Evolutionary conservation across 2,888 invertebrate species (phyloP), one percentile per base, ranked within the genome.

Genomic region (Agriopis aurantiaria): DNA sequence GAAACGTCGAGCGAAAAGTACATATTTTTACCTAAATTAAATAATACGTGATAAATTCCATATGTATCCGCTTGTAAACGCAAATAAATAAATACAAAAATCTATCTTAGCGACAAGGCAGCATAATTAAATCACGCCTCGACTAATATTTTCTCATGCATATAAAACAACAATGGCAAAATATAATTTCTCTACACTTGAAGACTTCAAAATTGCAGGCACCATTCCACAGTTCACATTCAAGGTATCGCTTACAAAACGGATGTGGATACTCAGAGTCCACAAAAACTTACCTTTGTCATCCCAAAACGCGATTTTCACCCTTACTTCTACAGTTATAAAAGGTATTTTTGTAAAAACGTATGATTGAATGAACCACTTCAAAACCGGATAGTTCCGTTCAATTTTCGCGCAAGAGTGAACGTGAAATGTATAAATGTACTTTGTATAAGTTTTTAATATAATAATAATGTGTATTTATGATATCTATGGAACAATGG

Each of bases 371-470:
- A 69, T 76, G 78, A 78, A 75, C 88, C 92, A 90, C 93, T 93
- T 84, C 82, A 93, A 81, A 91, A 94, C 93, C 92, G 93, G 93
- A 92, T 92, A 86, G 91, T 86, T 86, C 85, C 86, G 87, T 82
- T 81, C 86, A 87, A 88, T 88, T 89, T 91, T 91, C 85, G 85
- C 92, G 92, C 92, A 87, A 88, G 89, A 87, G 83, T 85, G 91
- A 83, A 76, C 83, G 74, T 83, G 82, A 88, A 76, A 90, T 87
- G 81, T 80, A 75, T 78, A 90, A 89, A 91, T 88, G 82, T 84
- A 82, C 83, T 86, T 84, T 86, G 88, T 90, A 92, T 92, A 92
- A 91, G 88, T 90, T 89, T 93, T 92, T 92, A 91, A 93, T 92
- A 88, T 87, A 89, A 90, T 89, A 83, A 91, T 90, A 89, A 89